Evolutionary conservation across 2,113 vertebrate species (phyloP).

Genomic region (Pteropus alecto): DNA sequence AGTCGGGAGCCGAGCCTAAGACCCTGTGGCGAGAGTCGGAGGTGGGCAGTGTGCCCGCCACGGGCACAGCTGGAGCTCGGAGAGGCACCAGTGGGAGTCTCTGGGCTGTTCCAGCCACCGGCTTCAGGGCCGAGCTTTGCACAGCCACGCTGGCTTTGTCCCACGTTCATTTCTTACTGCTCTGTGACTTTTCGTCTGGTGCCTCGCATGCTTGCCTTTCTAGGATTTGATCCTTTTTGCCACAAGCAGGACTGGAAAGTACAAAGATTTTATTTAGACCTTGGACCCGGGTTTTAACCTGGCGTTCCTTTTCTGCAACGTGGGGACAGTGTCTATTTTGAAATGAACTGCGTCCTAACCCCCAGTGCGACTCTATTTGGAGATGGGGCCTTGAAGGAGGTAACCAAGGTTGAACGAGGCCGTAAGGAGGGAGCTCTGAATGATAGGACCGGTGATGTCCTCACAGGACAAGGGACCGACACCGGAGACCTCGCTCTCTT

Average conservation of each 20-base stretch:
- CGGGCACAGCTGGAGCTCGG: not conserved
- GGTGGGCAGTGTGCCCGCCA: not conserved
- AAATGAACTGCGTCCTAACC: not conserved
- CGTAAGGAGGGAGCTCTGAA: not conserved
- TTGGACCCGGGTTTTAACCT: not conserved
- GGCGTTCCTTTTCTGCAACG: not conserved
- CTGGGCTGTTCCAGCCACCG: not conserved
- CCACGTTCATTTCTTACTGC: not conserved
- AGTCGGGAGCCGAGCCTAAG: not conserved
- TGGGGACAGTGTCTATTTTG: not conserved
- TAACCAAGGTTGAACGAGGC: not conserved
- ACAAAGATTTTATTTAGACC: not conserved
- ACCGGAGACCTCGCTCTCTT: not conserved
- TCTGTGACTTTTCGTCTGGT: not conserved
- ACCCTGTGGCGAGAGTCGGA: not conserved
- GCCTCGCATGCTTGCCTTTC: not conserved
- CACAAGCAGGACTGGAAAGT: not conserved
- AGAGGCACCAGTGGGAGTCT: rapidly evolving
- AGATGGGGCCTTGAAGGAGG: not conserved
- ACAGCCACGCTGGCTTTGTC: not conserved
- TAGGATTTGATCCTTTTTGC: not conserved
- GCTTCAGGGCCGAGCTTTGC: not conserved
- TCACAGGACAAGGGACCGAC: not conserved
- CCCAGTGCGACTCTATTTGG: not conserved
- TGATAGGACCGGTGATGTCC: not conserved